Evolutionary conservation across 1,140 invertebrate species (phyloP).

Genomic region (Nasonia giraulti): DNA sequence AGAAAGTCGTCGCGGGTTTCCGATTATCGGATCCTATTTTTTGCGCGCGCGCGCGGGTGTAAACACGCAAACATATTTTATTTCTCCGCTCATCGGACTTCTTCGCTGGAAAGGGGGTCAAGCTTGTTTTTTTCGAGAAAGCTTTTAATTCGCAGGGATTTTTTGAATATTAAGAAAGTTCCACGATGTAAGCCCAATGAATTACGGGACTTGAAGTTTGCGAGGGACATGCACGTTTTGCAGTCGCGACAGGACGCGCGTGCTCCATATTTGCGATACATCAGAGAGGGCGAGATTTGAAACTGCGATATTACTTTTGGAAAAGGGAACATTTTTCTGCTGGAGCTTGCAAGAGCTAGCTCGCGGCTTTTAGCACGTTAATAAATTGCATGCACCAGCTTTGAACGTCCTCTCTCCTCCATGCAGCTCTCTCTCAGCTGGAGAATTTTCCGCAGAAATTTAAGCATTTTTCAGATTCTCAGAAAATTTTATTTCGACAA

Average conservation of each 20-base stretch:
- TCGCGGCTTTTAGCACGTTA: background rate
- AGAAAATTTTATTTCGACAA: background rate
- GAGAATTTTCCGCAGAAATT: background rate
- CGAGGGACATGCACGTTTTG: background rate
- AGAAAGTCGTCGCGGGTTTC: background rate
- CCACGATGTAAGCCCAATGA: background rate
- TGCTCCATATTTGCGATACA: background rate
- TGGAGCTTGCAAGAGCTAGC: background rate
- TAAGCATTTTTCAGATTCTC: too few relatives aligned
- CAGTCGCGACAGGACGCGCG: too few relatives aligned
- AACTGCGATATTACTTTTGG: background rate
- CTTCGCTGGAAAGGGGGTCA: too few relatives aligned
- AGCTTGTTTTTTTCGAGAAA: background rate
- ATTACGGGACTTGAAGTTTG: background rate
- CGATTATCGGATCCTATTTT: background rate
- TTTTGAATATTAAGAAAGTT: background rate
- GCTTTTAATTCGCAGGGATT: background rate
- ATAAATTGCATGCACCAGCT: background rate
- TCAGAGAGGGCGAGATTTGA: background rate
- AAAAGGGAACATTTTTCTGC: background rate
- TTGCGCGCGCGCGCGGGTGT: background rate
- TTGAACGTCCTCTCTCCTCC: background rate
- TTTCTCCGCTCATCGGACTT: background rate
- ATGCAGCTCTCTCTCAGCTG: background rate
- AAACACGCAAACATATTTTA: constrained; percentile 10